These are phyloP conservation scores for Corbicula japonica DNA, from an alignment of 2,888 invertebrate species.

Conservation along the genomic window DNA sequence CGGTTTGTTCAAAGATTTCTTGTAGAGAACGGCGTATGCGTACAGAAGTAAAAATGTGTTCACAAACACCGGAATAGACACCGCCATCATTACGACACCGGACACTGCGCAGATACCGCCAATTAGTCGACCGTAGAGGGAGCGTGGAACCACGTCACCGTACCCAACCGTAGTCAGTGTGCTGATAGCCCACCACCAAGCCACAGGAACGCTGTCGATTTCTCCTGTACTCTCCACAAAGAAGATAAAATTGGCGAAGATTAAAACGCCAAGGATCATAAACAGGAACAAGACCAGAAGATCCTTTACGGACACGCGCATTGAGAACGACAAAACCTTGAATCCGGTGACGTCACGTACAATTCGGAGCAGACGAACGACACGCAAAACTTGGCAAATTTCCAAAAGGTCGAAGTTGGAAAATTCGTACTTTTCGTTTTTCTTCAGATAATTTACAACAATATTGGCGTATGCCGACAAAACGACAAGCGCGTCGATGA, in stretches of 20 bases:
- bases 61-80: slow-evolving; percentile 69
- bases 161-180: slow-evolving; percentile 73
- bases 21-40: slow-evolving; percentile 66
- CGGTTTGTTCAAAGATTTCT: slow-evolving; percentile 54
- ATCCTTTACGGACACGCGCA: slow-evolving; percentile 61
- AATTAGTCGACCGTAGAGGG: slow-evolving; percentile 61
- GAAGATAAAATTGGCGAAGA: slow-evolving; percentile 70
- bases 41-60: slow-evolving; percentile 70
- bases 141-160: slow-evolving; percentile 67
- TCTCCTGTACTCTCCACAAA: slow-evolving; percentile 63
- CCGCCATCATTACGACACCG: slow-evolving; percentile 66
- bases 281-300: slow-evolving; percentile 65
- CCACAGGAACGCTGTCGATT: slow-evolving; percentile 65
- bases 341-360: slow-evolving; percentile 65
- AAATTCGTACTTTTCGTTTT: slow-evolving; percentile 50
- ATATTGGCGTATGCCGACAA: slow-evolving; percentile 61
- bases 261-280: slow-evolving; percentile 60
- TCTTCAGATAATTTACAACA: slow-evolving; percentile 47
- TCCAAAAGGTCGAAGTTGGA: slow-evolving; percentile 59
- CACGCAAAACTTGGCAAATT: slow-evolving; percentile 63
- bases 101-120: slow-evolving; percentile 67
- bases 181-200: slow-evolving; percentile 71
- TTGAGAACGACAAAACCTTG: slow-evolving; percentile 65
- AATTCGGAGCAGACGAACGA: slow-evolving; percentile 64
- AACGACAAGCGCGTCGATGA: slow-evolving; percentile 64